phyloP scores from a whole-genome alignment of 1,140 invertebrate genomes.

The Magallana angulata region DNA sequence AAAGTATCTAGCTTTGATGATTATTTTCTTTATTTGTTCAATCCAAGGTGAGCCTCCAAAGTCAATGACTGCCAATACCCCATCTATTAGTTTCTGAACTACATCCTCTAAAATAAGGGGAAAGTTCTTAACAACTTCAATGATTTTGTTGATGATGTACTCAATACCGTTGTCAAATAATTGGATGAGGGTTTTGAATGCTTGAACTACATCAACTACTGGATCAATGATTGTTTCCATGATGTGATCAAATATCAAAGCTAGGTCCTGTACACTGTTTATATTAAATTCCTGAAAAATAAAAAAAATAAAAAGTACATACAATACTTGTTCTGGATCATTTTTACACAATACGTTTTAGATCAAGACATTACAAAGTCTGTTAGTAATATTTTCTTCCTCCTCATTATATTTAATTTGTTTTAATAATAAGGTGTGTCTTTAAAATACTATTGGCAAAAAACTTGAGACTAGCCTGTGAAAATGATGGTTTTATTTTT shows the following conservation, averaged over 20 bases:
- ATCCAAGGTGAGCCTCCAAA: constrained; percentile 50
- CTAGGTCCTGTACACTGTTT: constrained; percentile 46
- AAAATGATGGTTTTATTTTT: too few relatives aligned
- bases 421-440: too few relatives aligned
- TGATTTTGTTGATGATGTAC: neutral
- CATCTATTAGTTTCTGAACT: constrained; percentile 35
- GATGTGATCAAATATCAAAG: constrained; percentile 51
- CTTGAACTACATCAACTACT: neutral
- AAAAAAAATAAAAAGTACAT: neutral
- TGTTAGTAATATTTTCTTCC: too few relatives aligned
- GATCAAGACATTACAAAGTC: neutral
- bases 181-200: constrained; percentile 45
- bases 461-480: too few relatives aligned
- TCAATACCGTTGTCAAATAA: constrained; percentile 42
- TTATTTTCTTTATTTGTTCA: constrained; percentile 49
- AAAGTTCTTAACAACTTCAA: constrained; percentile 8
- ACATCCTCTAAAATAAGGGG: constrained; percentile 41
- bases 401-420: too few relatives aligned
- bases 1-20: constrained; percentile 45
- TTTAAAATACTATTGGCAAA: too few relatives aligned
- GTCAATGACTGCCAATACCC: constrained; percentile 22
- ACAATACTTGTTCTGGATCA: too few relatives aligned
- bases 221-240: constrained; percentile 33
- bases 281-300: constrained; percentile 54
- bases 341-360: too few relatives aligned